Conservation (phyloP, 1,140 invertebrate genomes). For the Heliconius hewitsoni region DNA sequence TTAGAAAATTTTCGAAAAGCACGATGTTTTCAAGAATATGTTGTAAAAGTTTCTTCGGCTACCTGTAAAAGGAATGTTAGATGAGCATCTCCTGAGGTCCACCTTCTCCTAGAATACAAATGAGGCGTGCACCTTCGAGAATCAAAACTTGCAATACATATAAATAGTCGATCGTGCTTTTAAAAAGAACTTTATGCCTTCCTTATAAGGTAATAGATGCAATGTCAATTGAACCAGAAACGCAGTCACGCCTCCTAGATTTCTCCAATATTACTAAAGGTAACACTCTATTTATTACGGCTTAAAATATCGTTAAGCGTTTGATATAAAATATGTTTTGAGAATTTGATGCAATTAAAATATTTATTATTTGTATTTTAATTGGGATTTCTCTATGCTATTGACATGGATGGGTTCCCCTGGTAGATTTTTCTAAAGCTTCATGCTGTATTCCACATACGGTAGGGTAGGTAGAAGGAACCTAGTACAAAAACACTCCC, state of each 20-base stretch:
- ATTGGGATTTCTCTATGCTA: too few relatives aligned
- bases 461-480: too few relatives aligned
- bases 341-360: neutral
- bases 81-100: conserved; percentile 45
- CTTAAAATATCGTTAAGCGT: conserved; percentile 25
- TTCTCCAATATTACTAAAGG: conserved; percentile 28
- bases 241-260: conserved; percentile 29
- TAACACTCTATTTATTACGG: conserved; percentile 31
- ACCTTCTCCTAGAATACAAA: conserved; percentile 43
- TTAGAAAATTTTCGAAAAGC: conserved; percentile 26
- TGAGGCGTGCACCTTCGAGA: conserved; percentile 40
- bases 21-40: conserved; percentile 21
- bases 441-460: too few relatives aligned
- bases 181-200: neutral
- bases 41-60: conserved; percentile 33
- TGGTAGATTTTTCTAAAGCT: too few relatives aligned
- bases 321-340: neutral
- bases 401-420: too few relatives aligned
- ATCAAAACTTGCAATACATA: conserved; percentile 35
- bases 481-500: too few relatives aligned
- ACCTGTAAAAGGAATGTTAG: conserved; percentile 45
- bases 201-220: neutral
- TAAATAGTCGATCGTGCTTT: conserved; percentile 17
- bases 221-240: neutral
- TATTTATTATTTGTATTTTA: too few relatives aligned